Conservation (phyloP, 2,797 vertebrate genomes). For the Helarctos malayanus region DNA sequence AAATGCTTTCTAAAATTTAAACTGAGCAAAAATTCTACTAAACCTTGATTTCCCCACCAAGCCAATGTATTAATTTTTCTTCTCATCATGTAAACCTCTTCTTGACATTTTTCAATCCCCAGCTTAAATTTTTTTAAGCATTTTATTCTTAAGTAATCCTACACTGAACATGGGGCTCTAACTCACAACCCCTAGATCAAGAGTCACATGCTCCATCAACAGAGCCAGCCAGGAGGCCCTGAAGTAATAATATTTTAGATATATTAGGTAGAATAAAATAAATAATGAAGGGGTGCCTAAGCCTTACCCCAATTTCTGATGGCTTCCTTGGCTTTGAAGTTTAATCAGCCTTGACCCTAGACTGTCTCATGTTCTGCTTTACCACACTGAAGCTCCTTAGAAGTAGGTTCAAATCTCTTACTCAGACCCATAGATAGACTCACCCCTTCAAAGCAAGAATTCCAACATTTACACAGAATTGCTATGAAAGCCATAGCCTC, state of each 20-base stretch:
- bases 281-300: neutral
- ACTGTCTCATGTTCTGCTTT: neutral
- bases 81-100: neutral
- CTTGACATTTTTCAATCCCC: neutral
- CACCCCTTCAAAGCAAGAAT: conserved; percentile 2
- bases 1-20: conserved; percentile 28
- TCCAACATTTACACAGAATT: neutral
- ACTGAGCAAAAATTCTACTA: neutral
- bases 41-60: neutral
- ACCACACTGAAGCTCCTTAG: neutral
- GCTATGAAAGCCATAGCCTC: neutral
- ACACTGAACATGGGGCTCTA: neutral
- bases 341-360: neutral
- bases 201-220: neutral
- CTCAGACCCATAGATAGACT: neutral
- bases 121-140: neutral
- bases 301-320: neutral
- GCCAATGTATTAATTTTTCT: neutral
- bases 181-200: neutral
- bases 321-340: conserved; percentile 46
- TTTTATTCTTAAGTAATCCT: neutral
- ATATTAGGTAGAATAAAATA: neutral
- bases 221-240: neutral
- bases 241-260: neutral
- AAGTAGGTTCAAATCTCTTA: neutral